phyloP scores from a whole-genome alignment of 1,140 invertebrate genomes.

The Bombyx mandarina region DNA sequence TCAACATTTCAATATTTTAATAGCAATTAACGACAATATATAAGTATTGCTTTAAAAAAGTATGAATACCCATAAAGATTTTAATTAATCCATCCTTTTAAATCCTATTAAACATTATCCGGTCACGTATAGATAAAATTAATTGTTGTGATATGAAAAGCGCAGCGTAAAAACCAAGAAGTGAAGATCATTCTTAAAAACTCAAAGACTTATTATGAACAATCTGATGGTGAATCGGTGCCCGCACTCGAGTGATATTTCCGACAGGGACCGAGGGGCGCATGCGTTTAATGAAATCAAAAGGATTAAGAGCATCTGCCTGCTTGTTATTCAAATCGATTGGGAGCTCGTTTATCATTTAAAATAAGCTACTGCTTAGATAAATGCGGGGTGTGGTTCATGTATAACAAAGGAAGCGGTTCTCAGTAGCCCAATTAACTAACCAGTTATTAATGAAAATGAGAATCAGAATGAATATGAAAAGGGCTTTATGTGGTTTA shows the following conservation, averaged over 20 bases:
- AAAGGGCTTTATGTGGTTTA: not conserved
- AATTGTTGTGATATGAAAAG: slow-evolving; percentile 16
- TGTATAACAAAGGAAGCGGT: slow-evolving; percentile 56
- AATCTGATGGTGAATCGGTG: slow-evolving; percentile 42
- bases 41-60: slow-evolving; percentile 10
- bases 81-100: slow-evolving; percentile 6
- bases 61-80: slow-evolving; percentile 14
- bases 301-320: slow-evolving; percentile 71
- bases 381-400: slow-evolving; percentile 63
- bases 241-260: slow-evolving; percentile 66
- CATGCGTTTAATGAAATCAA: slow-evolving; percentile 70
- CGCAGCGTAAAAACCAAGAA: slow-evolving; percentile 23
- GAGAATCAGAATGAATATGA: slow-evolving; percentile 2
- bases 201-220: slow-evolving; percentile 41
- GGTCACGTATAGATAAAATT: slow-evolving; percentile 39
- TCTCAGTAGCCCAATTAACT: slow-evolving; percentile 58
- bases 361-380: slow-evolving; percentile 67
- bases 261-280: slow-evolving; percentile 63
- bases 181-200: slow-evolving; percentile 30
- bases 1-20: no score
- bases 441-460: slow-evolving; percentile 53
- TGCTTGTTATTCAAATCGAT: slow-evolving; percentile 71
- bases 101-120: slow-evolving; percentile 31
- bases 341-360: slow-evolving; percentile 68
- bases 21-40: no score